These are phyloP conservation scores for Agonopterix heracliana DNA, from an alignment of 2,888 invertebrate species.

Conservation along the genomic window DNA sequence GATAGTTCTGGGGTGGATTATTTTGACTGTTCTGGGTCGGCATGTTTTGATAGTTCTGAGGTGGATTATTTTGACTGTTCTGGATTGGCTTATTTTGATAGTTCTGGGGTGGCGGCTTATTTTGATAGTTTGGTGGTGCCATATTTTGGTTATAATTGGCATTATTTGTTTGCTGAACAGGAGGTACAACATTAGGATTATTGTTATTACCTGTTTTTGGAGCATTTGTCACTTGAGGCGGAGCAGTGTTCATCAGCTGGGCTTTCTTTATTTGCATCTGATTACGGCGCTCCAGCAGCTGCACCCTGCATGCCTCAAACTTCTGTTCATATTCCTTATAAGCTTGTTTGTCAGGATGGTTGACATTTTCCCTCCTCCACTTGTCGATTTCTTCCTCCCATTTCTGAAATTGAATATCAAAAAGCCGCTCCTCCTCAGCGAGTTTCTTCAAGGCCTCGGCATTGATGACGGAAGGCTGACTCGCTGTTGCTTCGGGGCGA, in stretches of 20 bases:
- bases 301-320: slow-evolving; percentile 89
- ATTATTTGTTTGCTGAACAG: slow-evolving; percentile 23
- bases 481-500: slow-evolving; percentile 10
- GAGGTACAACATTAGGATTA: slow-evolving; percentile 30
- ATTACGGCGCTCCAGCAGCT: slow-evolving; percentile 86
- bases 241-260: slow-evolving; percentile 30
- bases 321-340: slow-evolving; percentile 91
- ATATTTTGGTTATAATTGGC: slow-evolving; percentile 19
- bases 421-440: slow-evolving; percentile 85
- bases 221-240: slow-evolving; percentile 25
- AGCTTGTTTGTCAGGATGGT: slow-evolving; percentile 93
- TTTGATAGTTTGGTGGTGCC: slow-evolving; percentile 18
- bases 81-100: slow-evolving; percentile 11
- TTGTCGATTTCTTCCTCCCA: slow-evolving; percentile 95
- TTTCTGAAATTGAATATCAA: slow-evolving; percentile 91
- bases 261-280: slow-evolving; percentile 84
- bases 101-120: slow-evolving; percentile 17
- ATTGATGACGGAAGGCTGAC: slow-evolving; percentile 32
- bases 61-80: slow-evolving; percentile 16
- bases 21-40: slow-evolving; percentile 14
- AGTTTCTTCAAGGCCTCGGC: slow-evolving; percentile 57
- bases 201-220: slow-evolving; percentile 23
- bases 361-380: slow-evolving; percentile 93
- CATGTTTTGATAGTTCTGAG: slow-evolving; percentile 19
- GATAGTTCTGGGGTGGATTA: no score